Evolutionary conservation across 2,113 vertebrate genomes (phyloP), one percentile per base, ranked within the genome.

Genomic region (Malurus cyaneus): DNA sequence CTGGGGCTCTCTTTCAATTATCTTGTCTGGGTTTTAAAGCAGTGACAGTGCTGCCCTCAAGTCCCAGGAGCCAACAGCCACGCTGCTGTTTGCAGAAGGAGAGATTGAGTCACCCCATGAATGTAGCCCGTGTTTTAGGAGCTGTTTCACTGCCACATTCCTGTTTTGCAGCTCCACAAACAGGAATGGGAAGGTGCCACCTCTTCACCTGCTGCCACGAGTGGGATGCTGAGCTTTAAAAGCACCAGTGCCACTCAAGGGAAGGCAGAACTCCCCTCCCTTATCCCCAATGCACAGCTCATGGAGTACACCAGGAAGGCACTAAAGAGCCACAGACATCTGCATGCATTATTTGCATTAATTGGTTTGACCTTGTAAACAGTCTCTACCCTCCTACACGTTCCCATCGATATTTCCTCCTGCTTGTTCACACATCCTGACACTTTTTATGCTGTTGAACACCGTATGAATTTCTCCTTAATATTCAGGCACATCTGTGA

Each of bases 331-430:
- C 94, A 86, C 74, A 80, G 85, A 70, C 59, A 82, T 60, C 78
- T 81, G 81, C 88, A 83, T 92, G 82, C 86, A 93, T 87, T 91
- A 81, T 96, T 95, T 89, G 89, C 91, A 96, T 93, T 96, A 94
- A 95, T 83, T 92, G 70, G 70, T 89, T 89, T 96, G 84, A 74
- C 81, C 91, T 89, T 77, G 87, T 90, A 95, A 95, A 89, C 69
- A 34, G 69, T 54, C 86, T 80, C 82, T 76, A 70, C 62, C 88
- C 95, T 92, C 86, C 91, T 49, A 88, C 87, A 84, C 2, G 31
- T 36, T 82, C 94, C 60, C 54, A 26, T 86, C 61, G 69, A 49
- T 83, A 92, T 80, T 93, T 93, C 88, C 78, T 89, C 83, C 83
- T 87, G 87, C 89, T 93, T 91, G 73, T 87, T 92, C 93, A 92